phyloP scores from a whole-genome alignment of 2,797 vertebrate species.

The Fundulus diaphanus region DNA sequence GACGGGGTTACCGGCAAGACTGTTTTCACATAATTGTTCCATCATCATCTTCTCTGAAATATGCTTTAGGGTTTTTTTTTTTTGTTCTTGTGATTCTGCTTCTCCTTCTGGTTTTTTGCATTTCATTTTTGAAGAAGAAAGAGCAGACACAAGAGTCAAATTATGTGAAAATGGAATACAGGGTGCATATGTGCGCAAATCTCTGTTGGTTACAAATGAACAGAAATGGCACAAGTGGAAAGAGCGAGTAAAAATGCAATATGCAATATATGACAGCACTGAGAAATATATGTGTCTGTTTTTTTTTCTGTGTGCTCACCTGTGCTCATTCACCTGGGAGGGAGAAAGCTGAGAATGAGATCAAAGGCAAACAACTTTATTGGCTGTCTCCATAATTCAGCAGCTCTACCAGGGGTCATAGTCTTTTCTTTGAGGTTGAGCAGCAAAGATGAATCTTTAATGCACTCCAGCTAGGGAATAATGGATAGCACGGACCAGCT shows the following conservation, averaged over 20 bases:
- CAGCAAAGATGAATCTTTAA: constrained; percentile 82
- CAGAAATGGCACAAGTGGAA: constrained; percentile 12
- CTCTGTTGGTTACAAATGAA: constrained; percentile 32
- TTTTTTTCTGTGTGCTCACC: constrained; percentile 52
- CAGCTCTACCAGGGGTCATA: constrained; percentile 80
- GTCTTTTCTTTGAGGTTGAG: constrained; percentile 81
- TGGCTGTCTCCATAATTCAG: constrained; percentile 83
- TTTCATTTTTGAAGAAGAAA: constrained; percentile 21
- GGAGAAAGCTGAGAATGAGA: constrained; percentile 73
- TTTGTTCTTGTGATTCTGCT: constrained; percentile 8
- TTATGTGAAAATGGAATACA: constrained; percentile 29
- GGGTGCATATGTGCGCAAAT: constrained; percentile 32
- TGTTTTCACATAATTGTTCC: constrained; percentile 66
- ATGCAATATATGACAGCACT: constrained; percentile 33
- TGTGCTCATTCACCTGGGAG: constrained; percentile 67
- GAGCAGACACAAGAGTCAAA: constrained; percentile 20
- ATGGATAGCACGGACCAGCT: constrained; percentile 73
- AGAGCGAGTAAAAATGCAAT: constrained; percentile 35
- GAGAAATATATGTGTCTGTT: constrained; percentile 25
- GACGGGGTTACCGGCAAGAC: constrained; percentile 37
- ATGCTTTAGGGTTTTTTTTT: constrained; percentile 39
- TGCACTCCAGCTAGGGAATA: constrained; percentile 76
- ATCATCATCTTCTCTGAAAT: constrained; percentile 60
- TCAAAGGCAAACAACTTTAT: constrained; percentile 85
- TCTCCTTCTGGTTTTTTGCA: constrained; percentile 15